Evolutionary conservation across 2,888 invertebrate genomes (phyloP).

Genomic region (Lathronympha strigana): DNA sequence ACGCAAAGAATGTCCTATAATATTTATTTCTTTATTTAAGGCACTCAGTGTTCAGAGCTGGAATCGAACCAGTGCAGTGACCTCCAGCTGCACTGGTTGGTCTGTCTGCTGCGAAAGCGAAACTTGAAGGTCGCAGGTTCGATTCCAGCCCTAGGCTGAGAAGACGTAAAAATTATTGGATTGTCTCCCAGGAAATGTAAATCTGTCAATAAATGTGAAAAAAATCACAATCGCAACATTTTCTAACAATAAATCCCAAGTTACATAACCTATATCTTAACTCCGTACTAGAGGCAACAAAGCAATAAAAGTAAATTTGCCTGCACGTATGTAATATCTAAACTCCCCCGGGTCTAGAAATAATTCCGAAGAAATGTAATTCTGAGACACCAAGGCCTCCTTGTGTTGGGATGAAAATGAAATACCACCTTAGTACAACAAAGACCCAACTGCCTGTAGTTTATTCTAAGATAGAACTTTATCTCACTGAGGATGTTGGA

Average conservation of each 20-base stretch:
- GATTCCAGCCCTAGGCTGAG: too few relatives aligned
- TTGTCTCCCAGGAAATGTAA: too few relatives aligned
- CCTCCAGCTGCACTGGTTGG: too few relatives aligned
- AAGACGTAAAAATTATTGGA: too few relatives aligned
- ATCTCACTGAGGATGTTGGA: not conserved
- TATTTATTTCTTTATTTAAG: too few relatives aligned
- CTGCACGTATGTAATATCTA: constrained; percentile 23
- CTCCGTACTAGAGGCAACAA: not conserved
- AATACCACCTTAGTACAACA: not conserved
- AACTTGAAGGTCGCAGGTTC: too few relatives aligned
- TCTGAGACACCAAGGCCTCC: constrained; percentile 17
- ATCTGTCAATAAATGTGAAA: too few relatives aligned
- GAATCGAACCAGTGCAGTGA: too few relatives aligned
- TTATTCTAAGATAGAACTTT: not conserved
- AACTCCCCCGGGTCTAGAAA: constrained; percentile 17
- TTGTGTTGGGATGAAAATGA: constrained; percentile 15
- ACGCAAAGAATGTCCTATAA: too few relatives aligned
- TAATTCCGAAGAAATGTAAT: constrained; percentile 35
- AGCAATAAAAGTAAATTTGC: constrained; percentile 13
- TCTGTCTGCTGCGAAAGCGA: too few relatives aligned
- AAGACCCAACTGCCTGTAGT: constrained; percentile 1
- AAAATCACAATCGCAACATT: too few relatives aligned
- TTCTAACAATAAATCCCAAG: not conserved
- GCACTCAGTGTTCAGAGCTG: too few relatives aligned
- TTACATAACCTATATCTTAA: not conserved